These are phyloP conservation scores for Alcis repandata DNA, from an alignment of 2,888 invertebrate species.

Conservation along the genomic window DNA sequence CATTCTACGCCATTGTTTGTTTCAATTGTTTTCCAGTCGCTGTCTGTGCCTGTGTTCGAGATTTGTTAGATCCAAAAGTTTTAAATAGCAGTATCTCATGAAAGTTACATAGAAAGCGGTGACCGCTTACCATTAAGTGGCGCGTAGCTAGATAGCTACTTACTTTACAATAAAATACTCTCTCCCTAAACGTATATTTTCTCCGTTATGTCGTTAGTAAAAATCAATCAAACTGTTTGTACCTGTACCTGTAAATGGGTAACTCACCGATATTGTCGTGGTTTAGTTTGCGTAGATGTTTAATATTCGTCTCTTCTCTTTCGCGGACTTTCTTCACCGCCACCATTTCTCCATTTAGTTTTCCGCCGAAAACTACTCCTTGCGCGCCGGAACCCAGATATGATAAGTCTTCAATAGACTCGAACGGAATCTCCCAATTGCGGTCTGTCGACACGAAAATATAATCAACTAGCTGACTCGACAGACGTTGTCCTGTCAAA, in stretches of 20 bases:
- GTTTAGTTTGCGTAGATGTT: conserved; percentile 20
- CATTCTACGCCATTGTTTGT: no score
- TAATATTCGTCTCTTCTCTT: conserved; percentile 41
- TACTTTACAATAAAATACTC: no score
- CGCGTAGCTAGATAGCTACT: no score
- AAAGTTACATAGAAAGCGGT: no score
- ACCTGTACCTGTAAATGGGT: not conserved
- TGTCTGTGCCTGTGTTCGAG: no score
- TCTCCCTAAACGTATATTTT: no score
- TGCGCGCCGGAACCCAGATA: conserved; percentile 26
- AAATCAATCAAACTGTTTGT: not conserved
- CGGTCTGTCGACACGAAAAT: conserved; percentile 8
- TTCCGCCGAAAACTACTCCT: conserved; percentile 17
- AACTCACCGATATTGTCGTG: conserved; percentile 28
- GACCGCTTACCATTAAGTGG: no score
- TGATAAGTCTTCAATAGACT: not conserved
- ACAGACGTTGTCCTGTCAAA: no score
- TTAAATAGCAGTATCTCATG: no score
- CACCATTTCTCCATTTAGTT: conserved; percentile 17
- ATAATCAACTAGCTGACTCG: not conserved
- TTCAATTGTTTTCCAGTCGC: no score
- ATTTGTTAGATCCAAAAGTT: no score
- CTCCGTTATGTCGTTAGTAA: not conserved
- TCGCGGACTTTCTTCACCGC: conserved; percentile 49
- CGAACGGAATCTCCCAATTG: conserved; percentile 14